Evolutionary conservation across 2,888 invertebrate genomes (phyloP), one percentile per base, ranked within the genome.

Genomic region (Hermaeophaga mercurialis): DNA sequence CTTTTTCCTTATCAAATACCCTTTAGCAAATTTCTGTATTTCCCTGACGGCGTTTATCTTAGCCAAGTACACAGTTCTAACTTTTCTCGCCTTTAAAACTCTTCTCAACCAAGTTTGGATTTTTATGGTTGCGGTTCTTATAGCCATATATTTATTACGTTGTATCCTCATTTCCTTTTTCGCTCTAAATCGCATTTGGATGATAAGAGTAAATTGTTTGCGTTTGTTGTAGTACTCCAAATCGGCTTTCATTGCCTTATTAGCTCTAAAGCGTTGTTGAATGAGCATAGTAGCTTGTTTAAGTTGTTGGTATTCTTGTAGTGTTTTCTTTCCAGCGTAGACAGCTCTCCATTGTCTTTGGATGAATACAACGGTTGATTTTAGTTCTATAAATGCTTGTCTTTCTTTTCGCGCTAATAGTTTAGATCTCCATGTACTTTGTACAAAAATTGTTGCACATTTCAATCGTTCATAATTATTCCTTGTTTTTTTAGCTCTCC

Each of bases 11-110:
- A 68, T 65, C 43, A 71, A 61, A 62, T 59, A 70, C n/a, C 61
- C 71, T 56, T 66, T 61, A 14, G 52, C 44, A 33, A 53, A 59
- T 17, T 66, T 73, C 70, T 85, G 84, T 53, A 85, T 38, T 8
- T 12, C 33, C 7, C 36, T 12, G 22, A 41, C 34, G 2, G 44
- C 12, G 11, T 50, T 49, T 75, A 12, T 67, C 60, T 34, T 34
- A 18, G 19, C 3, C 22, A 52, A 19, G 43, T 46, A 57, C 28
- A 19, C 18, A 4, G 4, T 11, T 14, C 24, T 31, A 11, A 22
- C 33, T 15, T 38, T 14, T 39, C 31, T 49, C 24, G 44, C 33
- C 22, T 22, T 6, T 12, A 49, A 8, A 26, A 26, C 49, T 15
- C 56, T 54, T 31, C 58, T 61, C 46, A 56, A 65, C 14, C 56